Conservation (phyloP, 1,140 invertebrate species). For the Piezodorus guildinii region DNA sequence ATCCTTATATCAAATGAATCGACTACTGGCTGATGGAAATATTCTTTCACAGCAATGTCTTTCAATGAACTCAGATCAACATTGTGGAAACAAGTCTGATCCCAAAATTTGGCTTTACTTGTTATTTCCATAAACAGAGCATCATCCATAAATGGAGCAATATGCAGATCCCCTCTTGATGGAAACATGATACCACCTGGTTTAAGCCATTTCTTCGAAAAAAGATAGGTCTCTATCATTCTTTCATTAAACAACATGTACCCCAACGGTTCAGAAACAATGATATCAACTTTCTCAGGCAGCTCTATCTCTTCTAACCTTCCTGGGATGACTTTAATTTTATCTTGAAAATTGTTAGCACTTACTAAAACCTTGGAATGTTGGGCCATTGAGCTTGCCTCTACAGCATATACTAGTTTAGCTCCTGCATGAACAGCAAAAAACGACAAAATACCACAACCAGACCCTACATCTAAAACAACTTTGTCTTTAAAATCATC, state of each 20-base stretch:
- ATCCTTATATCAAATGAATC: slow-evolving; percentile 98
- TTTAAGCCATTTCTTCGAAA: slow-evolving; percentile 95
- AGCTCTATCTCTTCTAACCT: slow-evolving; percentile 97
- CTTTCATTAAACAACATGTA: slow-evolving; percentile 99
- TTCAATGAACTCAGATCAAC: slow-evolving; percentile 85
- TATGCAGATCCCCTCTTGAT: slow-evolving; percentile 85
- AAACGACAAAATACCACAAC: slow-evolving; percentile 94
- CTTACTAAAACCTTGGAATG: slow-evolving; percentile 86
- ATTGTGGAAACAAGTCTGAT: slow-evolving; percentile 94
- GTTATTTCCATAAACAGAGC: slow-evolving; percentile 95
- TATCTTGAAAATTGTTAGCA: slow-evolving; percentile 75
- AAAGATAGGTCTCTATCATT: slow-evolving; percentile 97
- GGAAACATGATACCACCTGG: slow-evolving; percentile 94
- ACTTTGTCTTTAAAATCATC: slow-evolving; percentile 86
- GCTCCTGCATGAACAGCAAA: slow-evolving; percentile 97
- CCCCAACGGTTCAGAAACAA: slow-evolving; percentile 98
- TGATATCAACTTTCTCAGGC: slow-evolving; percentile 90
- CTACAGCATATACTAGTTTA: slow-evolving; percentile 91
- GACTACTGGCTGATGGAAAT: slow-evolving; percentile 96
- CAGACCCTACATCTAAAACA: slow-evolving; percentile 91
- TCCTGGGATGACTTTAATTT: slow-evolving; percentile 84
- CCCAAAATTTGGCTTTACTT: slow-evolving; percentile 97
- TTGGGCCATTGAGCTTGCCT: slow-evolving; percentile 95
- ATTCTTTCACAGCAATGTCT: slow-evolving; percentile 88
- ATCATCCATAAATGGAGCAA: slow-evolving; percentile 97